phyloP scores from a whole-genome alignment of 2,113 vertebrate species.

The Anas platyrhynchos region DNA sequence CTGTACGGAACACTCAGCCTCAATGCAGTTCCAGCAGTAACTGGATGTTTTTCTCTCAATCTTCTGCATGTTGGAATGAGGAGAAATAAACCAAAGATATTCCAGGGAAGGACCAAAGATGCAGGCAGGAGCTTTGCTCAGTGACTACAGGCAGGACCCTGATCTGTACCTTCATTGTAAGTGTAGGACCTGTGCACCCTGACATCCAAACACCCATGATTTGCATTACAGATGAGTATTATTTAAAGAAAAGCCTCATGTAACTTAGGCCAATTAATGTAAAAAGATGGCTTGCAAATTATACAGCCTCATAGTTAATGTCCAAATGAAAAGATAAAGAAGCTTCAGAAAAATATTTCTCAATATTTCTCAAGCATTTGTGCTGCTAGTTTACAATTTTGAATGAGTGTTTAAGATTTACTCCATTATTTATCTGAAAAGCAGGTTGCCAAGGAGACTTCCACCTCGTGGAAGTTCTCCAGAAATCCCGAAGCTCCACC shows the following conservation, averaged over 20 bases:
- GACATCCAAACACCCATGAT: neutral
- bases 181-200: accelerated
- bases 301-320: no score
- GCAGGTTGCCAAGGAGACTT: constrained; percentile 32
- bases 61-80: neutral
- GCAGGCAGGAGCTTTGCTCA: neutral
- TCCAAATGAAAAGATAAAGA: neutral
- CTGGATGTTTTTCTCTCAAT: neutral
- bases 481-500: neutral
- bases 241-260: accelerated
- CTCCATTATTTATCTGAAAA: neutral
- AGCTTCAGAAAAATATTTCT: neutral
- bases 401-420: accelerated
- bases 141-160: neutral
- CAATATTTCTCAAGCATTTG: accelerated
- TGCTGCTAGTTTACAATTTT: neutral
- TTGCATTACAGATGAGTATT: no score
- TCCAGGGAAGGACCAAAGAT: neutral
- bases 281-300: neutral
- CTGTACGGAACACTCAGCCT: neutral
- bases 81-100: neutral
- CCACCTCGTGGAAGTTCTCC: neutral
- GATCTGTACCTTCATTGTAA: neutral
- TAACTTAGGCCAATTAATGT: neutral
- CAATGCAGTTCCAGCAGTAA: neutral